A percentile compares a stretch with the other conserved stretches of the same genome.
Evolutionary conservation across 2,888 invertebrate species (phyloP).

Genomic region (Mesopsocus fuscifrons): DNA sequence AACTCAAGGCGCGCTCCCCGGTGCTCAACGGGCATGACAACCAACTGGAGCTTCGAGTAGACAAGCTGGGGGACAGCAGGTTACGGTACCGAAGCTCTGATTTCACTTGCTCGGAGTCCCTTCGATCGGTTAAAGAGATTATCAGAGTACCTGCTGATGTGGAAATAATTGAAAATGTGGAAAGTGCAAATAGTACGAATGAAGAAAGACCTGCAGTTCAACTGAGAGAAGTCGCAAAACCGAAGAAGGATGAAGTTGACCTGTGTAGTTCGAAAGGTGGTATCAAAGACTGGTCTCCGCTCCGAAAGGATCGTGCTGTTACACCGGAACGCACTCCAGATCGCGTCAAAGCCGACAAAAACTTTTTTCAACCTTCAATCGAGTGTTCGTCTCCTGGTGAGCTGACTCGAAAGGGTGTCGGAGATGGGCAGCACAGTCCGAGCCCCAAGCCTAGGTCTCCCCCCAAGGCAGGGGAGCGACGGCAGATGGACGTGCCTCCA

Average conservation of each 20-base stretch:
- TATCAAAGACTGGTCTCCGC: not conserved
- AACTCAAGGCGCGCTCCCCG: too few relatives aligned
- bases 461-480: not conserved
- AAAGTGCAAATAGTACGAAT: conserved; percentile 8
- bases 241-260: not conserved
- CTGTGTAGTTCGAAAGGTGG: not conserved
- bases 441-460: not conserved
- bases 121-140: not conserved
- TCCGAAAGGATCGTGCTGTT: too few relatives aligned
- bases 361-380: too few relatives aligned
- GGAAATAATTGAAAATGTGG: conserved; percentile 10
- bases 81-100: not conserved
- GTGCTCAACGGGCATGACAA: too few relatives aligned
- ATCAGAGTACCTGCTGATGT: not conserved
- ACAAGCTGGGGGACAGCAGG: not conserved
- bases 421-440: too few relatives aligned
- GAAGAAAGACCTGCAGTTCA: conserved; percentile 10
- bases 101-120: not conserved
- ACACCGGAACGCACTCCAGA: too few relatives aligned
- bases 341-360: too few relatives aligned
- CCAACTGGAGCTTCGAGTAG: not conserved
- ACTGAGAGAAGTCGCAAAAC: not conserved
- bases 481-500: not conserved
- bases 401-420: too few relatives aligned
- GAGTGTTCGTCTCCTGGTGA: too few relatives aligned